Percentiles rank a stretch among this genome's conserved stretches.
phyloP scores from a whole-genome alignment of 2,113 vertebrate species.

The Mormoops blainvillei region DNA sequence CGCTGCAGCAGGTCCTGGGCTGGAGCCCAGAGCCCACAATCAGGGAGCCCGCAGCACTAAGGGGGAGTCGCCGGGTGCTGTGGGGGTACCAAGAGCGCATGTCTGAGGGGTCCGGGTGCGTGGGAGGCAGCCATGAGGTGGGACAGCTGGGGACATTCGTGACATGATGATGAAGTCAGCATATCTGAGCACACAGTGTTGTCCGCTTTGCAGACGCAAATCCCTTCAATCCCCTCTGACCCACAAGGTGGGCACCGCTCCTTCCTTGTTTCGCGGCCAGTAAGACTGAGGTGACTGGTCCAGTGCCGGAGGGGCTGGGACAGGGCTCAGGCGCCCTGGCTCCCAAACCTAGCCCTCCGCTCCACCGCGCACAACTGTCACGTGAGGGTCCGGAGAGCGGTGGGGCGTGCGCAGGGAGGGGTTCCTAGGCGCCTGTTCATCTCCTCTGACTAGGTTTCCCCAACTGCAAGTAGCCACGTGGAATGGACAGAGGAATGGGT shows the following conservation, averaged over 20 bases:
- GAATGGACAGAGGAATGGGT: no score
- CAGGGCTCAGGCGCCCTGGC: fast-evolving
- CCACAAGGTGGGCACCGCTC: fast-evolving
- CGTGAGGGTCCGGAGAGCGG: fast-evolving
- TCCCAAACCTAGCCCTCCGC: neutral
- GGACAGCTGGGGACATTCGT: no score
- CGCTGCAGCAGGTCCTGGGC: fast-evolving
- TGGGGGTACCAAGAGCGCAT: neutral
- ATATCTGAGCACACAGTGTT: fast-evolving
- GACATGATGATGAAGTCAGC: neutral
- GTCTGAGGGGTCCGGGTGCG: neutral
- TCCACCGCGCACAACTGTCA: neutral
- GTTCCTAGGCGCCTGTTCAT: neutral
- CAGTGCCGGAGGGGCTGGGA: fast-evolving
- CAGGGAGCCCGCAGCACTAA: no score
- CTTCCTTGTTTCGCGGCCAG: neutral
- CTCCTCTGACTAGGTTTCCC: neutral
- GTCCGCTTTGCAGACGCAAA: neutral
- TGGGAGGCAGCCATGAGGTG: neutral
- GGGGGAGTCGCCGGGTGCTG: fast-evolving
- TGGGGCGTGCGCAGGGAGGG: neutral
- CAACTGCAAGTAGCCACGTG: no score
- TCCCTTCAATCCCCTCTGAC: no score
- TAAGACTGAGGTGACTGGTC: neutral
- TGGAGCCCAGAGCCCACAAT: neutral